phyloP scores from a whole-genome alignment of 2,797 vertebrate genomes.

The Synanceia verrucosa region DNA sequence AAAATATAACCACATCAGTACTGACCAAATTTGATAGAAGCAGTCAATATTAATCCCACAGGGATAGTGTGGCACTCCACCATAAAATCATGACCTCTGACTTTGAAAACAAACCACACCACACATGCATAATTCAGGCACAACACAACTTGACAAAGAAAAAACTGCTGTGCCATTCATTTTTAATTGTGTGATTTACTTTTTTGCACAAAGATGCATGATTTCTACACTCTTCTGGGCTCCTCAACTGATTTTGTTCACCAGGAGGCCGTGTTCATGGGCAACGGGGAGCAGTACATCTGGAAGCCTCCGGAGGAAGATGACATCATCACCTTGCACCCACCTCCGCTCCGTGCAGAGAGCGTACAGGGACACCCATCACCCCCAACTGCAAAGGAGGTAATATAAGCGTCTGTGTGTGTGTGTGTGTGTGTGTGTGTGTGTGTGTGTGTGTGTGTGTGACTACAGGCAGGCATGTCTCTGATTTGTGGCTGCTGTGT shows the following conservation, averaged over 20 bases:
- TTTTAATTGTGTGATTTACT: neutral
- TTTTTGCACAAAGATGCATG: neutral
- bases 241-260: constrained; percentile 24
- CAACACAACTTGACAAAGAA: neutral
- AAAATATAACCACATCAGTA: neutral
- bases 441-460: constrained; percentile 16
- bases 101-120: constrained; percentile 12
- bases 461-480: constrained; percentile 13
- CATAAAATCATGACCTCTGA: constrained; percentile 15
- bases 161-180: neutral
- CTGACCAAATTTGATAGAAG: constrained; percentile 2
- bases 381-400: constrained; percentile 80
- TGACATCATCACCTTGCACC: constrained; percentile 79
- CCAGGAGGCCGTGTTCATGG: constrained; percentile 85
- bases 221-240: neutral
- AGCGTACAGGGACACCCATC: constrained; percentile 72
- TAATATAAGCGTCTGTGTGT: constrained; percentile 41
- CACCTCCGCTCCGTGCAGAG: constrained; percentile 70
- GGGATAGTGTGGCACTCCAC: neutral
- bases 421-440: constrained; percentile 15
- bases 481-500: constrained; percentile 58
- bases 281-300: constrained; percentile 87
- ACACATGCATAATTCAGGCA: neutral
- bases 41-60: neutral
- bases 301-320: constrained; percentile 87